A percentile compares a stretch with the other conserved stretches of the same genome.
Evolutionary conservation across 2,888 invertebrate species (phyloP).

Genomic region (Dicycla oo): DNA sequence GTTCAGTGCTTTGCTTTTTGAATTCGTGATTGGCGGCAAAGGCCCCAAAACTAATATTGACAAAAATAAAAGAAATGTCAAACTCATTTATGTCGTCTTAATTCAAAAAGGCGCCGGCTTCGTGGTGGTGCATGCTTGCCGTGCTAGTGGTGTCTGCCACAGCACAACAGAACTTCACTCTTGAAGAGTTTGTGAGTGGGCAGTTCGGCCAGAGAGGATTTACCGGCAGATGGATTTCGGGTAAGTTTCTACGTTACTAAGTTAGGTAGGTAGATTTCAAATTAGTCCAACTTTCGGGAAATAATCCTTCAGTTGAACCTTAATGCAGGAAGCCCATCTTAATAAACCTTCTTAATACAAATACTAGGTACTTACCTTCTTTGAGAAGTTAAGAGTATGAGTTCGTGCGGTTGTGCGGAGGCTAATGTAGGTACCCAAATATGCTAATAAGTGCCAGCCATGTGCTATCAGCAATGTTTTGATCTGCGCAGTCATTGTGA

Average conservation of each 20-base stretch:
- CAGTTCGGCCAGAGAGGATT: slow-evolving; percentile 86
- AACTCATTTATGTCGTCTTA: not conserved
- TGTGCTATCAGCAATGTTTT: not conserved
- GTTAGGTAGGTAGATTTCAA: not conserved
- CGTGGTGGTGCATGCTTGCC: slow-evolving; percentile 74
- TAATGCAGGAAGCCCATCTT: not conserved
- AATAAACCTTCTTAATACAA: too few relatives aligned
- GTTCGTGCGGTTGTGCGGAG: too few relatives aligned
- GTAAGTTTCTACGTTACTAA: slow-evolving; percentile 75
- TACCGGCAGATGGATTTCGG: slow-evolving; percentile 92
- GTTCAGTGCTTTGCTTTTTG: slow-evolving; percentile 13
- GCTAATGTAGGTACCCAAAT: not conserved
- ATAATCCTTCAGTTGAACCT: not conserved
- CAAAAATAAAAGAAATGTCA: not conserved
- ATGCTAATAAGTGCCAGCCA: not conserved
- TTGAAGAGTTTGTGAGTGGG: slow-evolving; percentile 83
- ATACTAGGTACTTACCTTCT: too few relatives aligned
- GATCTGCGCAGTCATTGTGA: not conserved
- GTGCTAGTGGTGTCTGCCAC: slow-evolving; percentile 72
- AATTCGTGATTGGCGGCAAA: not conserved
- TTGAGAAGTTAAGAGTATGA: not conserved
- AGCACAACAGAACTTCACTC: slow-evolving; percentile 81
- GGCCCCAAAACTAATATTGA: not conserved
- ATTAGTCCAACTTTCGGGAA: not conserved
- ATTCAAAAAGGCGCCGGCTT: slow-evolving; percentile 65